Evolutionary conservation across 2,113 vertebrate species (phyloP).

Genomic region (Sphyrna mokarran): DNA sequence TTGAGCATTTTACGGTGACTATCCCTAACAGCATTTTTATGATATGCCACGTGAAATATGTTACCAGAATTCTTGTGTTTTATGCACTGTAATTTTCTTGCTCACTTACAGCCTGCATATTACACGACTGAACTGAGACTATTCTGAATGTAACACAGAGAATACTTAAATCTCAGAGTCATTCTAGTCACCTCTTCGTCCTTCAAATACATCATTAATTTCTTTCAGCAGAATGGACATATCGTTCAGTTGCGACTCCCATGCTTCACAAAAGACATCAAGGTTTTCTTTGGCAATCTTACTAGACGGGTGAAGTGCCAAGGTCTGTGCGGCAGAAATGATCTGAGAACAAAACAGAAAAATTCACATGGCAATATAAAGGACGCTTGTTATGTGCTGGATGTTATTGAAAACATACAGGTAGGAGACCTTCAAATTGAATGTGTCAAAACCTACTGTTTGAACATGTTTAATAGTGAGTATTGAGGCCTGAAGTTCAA

Average conservation of each 20-base stretch:
- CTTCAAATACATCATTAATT: slow-evolving; percentile 89
- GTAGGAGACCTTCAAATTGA: not conserved
- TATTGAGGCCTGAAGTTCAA: not conserved
- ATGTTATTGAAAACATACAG: not conserved
- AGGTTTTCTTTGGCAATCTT: slow-evolving; percentile 98
- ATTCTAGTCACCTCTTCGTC: slow-evolving; percentile 75
- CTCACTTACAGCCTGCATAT: not conserved
- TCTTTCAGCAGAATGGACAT: slow-evolving; percentile 83
- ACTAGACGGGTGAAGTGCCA: slow-evolving; percentile 91
- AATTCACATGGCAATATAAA: slow-evolving; percentile 11
- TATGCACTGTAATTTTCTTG: not conserved
- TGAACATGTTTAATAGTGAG: not conserved
- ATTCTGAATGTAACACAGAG: slow-evolving; percentile 22
- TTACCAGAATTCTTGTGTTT: not conserved
- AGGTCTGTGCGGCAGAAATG: slow-evolving; percentile 88
- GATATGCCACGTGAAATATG: not conserved
- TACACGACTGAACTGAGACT: not conserved
- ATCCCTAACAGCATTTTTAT: not conserved
- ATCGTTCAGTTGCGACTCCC: slow-evolving; percentile 93
- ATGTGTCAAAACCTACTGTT: not conserved
- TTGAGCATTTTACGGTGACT: not conserved
- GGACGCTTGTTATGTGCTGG: not conserved
- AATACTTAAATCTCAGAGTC: slow-evolving; percentile 33
- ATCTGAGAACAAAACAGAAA: slow-evolving; percentile 60
- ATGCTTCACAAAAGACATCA: slow-evolving; percentile 96